These are phyloP conservation scores for Microctonus brassicae DNA, from an alignment of 2,888 invertebrate species.

Conservation along the genomic window DNA sequence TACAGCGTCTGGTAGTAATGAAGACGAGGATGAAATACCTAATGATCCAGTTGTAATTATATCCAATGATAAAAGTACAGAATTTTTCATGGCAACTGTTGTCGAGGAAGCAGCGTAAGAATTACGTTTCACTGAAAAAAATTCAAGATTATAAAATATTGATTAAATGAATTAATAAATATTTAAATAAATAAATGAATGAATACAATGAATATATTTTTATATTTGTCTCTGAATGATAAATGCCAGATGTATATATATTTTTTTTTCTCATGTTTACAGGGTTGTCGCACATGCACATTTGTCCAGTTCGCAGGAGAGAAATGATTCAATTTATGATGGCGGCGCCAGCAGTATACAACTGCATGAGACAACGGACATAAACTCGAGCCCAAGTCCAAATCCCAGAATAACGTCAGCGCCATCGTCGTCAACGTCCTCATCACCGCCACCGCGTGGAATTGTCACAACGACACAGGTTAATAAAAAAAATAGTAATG, in stretches of 20 bases:
- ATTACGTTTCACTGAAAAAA: no score
- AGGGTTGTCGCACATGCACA: conserved; percentile 66
- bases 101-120: conserved; percentile 87
- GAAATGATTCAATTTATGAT: conserved; percentile 64
- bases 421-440: conserved; percentile 64
- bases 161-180: no score
- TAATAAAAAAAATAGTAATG: conserved; percentile 60
- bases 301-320: conserved; percentile 52
- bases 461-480: conserved; percentile 37
- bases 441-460: conserved; percentile 57
- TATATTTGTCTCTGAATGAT: no score
- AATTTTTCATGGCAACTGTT: conserved; percentile 91
- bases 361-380: conserved; percentile 59
- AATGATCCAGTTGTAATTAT: conserved; percentile 75
- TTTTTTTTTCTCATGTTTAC: no score
- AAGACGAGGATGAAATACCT: conserved; percentile 79
- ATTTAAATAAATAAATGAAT: no score
- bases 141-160: no score
- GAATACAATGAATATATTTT: no score
- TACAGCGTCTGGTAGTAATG: conserved; percentile 91
- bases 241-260: no score
- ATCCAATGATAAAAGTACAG: conserved; percentile 91
- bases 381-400: conserved; percentile 65
- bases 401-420: conserved; percentile 62
- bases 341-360: conserved; percentile 59